Conservation (phyloP, 1,140 invertebrate species). For the Gonioctena quinquepunctata region DNA sequence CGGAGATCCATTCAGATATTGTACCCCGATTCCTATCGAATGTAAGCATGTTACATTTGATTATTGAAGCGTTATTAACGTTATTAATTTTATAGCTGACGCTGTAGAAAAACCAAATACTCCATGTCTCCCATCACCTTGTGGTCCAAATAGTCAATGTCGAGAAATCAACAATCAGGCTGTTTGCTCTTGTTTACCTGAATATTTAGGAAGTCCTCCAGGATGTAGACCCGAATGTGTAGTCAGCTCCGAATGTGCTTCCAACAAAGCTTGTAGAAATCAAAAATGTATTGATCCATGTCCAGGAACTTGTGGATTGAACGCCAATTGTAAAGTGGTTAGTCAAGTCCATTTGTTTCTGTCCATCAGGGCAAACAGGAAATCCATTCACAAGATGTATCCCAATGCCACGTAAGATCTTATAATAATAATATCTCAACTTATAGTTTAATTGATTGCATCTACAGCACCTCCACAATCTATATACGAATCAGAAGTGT, state of each 20-base stretch:
- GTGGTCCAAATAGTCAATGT: conserved; percentile 71
- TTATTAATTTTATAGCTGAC: conserved; percentile 65
- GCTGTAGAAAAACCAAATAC: conserved; percentile 56
- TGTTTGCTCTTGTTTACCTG: conserved; percentile 64
- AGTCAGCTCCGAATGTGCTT: conserved; percentile 78
- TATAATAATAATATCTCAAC: conserved; percentile 24
- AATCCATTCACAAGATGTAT: conserved; percentile 64
- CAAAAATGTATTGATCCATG: conserved; percentile 79
- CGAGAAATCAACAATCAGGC: conserved; percentile 59
- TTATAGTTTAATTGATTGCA: conserved; percentile 45
- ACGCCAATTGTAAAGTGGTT: conserved; percentile 73
- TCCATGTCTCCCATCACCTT: conserved; percentile 66
- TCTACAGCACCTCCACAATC: neutral
- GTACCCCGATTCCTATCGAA: conserved; percentile 46
- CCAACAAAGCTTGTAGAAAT: conserved; percentile 72
- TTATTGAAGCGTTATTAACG: neutral
- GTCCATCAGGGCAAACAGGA: conserved; percentile 58
- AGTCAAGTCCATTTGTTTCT: conserved; percentile 68
- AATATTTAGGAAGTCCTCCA: conserved; percentile 68
- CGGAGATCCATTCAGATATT: conserved; percentile 70
- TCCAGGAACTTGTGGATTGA: conserved; percentile 72
- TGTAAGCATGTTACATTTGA: conserved; percentile 43
- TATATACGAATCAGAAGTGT: conserved; percentile 49
- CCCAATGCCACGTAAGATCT: conserved; percentile 61
- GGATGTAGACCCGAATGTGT: conserved; percentile 82